A percentile compares a stretch with the other conserved stretches of the same genome.
These are phyloP conservation scores for Argyrosomus regius DNA, from an alignment of 2,797 vertebrate species.

Conservation along the genomic window DNA sequence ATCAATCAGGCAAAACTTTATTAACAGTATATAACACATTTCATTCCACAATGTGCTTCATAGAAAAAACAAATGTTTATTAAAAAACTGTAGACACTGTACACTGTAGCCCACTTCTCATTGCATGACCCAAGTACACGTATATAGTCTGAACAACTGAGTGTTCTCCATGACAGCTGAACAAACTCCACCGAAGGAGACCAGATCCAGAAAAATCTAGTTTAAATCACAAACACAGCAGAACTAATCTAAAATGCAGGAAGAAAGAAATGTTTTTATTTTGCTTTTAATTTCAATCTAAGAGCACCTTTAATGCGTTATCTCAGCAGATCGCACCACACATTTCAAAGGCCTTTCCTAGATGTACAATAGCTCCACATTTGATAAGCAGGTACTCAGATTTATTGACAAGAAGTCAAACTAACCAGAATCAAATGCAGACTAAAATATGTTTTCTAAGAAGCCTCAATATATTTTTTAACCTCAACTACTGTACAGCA, in stretches of 20 bases:
- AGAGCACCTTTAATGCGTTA: not conserved
- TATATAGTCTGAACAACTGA: not conserved
- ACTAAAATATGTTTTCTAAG: not conserved
- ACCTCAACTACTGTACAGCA: not conserved
- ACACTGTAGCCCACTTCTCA: not conserved
- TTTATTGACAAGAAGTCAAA: conserved; percentile 3
- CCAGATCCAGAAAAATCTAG: not conserved
- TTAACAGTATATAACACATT: not conserved
- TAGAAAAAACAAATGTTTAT: not conserved
- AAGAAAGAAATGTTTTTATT: not conserved
- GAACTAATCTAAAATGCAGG: not conserved
- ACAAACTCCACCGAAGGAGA: not conserved
- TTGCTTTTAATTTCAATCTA: not conserved
- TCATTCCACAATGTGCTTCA: not conserved
- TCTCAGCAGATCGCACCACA: not conserved
- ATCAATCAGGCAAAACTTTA: not conserved
- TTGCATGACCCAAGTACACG: not conserved
- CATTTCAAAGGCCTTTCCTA: not conserved
- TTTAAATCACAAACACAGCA: not conserved
- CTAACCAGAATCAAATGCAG: not conserved
- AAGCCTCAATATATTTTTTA: not conserved
- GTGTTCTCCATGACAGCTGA: not conserved
- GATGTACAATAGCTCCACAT: not conserved
- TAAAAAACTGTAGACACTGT: no score
- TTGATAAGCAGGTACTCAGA: not conserved